Conservation (phyloP, 2,113 vertebrate genomes). For the Planiliza haematocheilus region DNA sequence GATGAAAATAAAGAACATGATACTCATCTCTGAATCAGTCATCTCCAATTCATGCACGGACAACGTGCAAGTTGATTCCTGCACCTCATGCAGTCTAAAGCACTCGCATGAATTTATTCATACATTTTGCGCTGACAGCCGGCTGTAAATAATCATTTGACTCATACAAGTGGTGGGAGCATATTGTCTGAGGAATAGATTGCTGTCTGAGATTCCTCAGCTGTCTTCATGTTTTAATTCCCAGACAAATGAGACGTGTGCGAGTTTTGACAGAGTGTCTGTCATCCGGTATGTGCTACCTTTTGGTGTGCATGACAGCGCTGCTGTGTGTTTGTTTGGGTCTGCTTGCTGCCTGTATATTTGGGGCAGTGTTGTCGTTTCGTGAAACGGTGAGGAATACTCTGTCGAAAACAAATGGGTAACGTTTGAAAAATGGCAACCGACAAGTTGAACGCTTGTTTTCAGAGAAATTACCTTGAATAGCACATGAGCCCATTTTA, state of each 20-base stretch:
- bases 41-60: conserved; percentile 52
- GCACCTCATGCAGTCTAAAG: conserved; percentile 44
- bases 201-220: conserved; percentile 59
- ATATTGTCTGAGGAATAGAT: conserved; percentile 66
- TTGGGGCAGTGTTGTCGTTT: conserved; percentile 42
- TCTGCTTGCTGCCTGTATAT: conserved; percentile 2
- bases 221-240: conserved; percentile 61
- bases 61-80: conserved; percentile 37
- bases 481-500: conserved; percentile 25
- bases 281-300: conserved; percentile 42
- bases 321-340: background rate
- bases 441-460: conserved; percentile 29
- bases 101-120: conserved; percentile 64
- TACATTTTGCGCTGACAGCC: conserved; percentile 54
- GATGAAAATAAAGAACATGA: conserved; percentile 33
- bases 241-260: conserved; percentile 57
- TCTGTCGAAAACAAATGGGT: conserved; percentile 36
- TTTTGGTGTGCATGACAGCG: background rate
- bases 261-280: conserved; percentile 55
- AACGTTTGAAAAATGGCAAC: conserved; percentile 47
- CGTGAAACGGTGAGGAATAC: conserved; percentile 19
- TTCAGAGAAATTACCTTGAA: conserved; percentile 32
- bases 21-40: conserved; percentile 51
- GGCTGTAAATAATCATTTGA: conserved; percentile 72
- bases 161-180: conserved; percentile 51